Evolutionary conservation across 2,888 invertebrate genomes (phyloP).

Genomic region (Eucera pruinosa): DNA sequence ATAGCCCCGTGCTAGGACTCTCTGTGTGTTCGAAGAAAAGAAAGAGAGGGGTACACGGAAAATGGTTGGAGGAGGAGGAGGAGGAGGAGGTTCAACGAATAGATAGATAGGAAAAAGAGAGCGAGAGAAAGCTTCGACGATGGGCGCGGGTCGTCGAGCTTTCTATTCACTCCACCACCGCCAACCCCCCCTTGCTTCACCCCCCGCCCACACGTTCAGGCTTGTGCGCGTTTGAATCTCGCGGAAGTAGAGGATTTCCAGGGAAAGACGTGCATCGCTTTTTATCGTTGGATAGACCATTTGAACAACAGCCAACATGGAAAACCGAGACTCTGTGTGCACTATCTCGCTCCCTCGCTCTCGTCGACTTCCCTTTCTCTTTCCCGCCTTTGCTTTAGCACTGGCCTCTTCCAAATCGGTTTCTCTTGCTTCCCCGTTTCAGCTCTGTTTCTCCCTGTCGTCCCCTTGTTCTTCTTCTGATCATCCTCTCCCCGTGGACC

Average conservation of each 20-base stretch:
- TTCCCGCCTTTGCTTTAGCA: constrained; percentile 23
- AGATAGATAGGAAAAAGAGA: too few relatives aligned
- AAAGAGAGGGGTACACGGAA: constrained; percentile 27
- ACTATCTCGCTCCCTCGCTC: constrained; percentile 25
- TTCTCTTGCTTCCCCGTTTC: constrained; percentile 21
- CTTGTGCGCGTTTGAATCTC: constrained; percentile 77
- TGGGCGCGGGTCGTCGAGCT: constrained; percentile 67
- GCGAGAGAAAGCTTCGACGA: constrained; percentile 66
- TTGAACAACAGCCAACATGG: constrained; percentile 83
- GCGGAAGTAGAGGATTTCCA: constrained; percentile 79
- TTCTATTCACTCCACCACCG: constrained; percentile 61
- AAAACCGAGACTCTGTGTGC: constrained; percentile 70
- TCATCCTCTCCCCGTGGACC: constrained; percentile 52
- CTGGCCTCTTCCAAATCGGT: constrained; percentile 24
- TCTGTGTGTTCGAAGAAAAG: constrained; percentile 7
- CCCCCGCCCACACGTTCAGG: constrained; percentile 46
- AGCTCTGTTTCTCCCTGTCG: neutral
- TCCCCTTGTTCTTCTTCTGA: constrained; percentile 27
- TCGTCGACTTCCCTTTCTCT: constrained; percentile 10
- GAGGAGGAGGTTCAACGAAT: too few relatives aligned
- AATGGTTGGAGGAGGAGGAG: constrained; percentile 36
- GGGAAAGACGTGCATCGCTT: constrained; percentile 79
- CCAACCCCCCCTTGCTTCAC: constrained; percentile 37
- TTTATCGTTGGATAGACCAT: constrained; percentile 82
- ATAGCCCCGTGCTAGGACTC: neutral